Evolutionary conservation across 2,888 invertebrate genomes (phyloP), one percentile per base, ranked within the genome.

Genomic region (Cataglyphis livida): DNA sequence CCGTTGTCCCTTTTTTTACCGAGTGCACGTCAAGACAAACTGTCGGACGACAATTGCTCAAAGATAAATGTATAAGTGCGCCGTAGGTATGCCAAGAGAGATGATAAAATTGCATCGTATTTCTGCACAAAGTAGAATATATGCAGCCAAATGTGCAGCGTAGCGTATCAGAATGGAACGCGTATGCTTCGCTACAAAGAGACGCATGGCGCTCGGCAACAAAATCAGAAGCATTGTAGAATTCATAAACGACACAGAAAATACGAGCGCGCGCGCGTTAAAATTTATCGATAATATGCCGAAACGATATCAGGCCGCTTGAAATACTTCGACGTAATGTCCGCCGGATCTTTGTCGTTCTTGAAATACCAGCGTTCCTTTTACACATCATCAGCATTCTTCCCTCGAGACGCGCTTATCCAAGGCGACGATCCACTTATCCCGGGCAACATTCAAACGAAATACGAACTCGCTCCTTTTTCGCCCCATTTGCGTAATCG

Each of bases 81-180:
- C 44, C 78, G n/a, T 78, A 41, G 70, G 57, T 78, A 59, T 54
- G 71, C 70, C 78, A 71, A 59, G 57, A 54, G 18, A 44, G 28
- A 78, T 54, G 76, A 68, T 71, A 32, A 71, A 79, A 79, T 79
- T 79, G 71, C 78, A 59, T 18, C 78, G 57, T 79, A 71, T 71
- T 59, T 79, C 59, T 44, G 44, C 78, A 79, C 78, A 79, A 79
- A 79, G 70, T 71, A 44, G 71, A 79, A 79, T 44, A 44, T 59
- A 79, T 59, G 66, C 21, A 57, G 59, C 18, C 71, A 25, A 71
- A 79, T 71, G 44, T 68, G 41, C 38, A 54, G 54, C 28, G 68
- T 21, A 68, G 54, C 38, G 57, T 18, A 59, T 59, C 71, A 44
- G 41, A 54, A 57, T 54, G n/a, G 71, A 71, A 59, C 41, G 21